Base-by-base conservation (phyloP, 2,113 vertebrate genomes). In the Benitochromis conjunctus region DNA sequence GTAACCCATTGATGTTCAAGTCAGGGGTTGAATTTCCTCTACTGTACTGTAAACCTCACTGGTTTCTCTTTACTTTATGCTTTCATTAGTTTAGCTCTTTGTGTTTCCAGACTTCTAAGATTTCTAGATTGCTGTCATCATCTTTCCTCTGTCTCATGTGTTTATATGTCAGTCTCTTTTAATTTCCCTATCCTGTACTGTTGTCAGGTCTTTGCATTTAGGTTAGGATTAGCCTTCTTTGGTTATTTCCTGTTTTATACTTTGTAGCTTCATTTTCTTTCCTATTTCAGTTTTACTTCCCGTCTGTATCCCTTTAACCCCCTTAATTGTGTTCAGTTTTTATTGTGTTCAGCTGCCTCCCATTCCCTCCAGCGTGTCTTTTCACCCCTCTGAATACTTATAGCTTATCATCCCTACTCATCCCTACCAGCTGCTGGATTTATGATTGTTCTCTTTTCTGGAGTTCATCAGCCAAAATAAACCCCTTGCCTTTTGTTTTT, bases 321-420 rank as follows among this genome's bases (percentile, higher is more conserved):
- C 21, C 13, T 6, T 43, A 1, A 71, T 26, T 71, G 5, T 46
- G 66, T 46, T 71, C 21, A 46, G 21, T 66, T 66, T 71, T 71
- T 46, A 69, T 71, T 1, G 0, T 16, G 38, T 71, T 71, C 38
- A 69, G 5, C 64, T 26, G 38, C 38, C 1, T 71, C 13, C 21
- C 38, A 46, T 71, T 46, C 8, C 1, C 13, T 21, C 21, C 38
- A 64, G 0, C 46, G 38, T 71, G 21, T 71, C 66, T 16, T 71
- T 26, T 46, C 13, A 26, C 18, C 62, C 19, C 36, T 41, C 11
- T 66, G 11, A 41, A 0, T 66, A 66, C 62, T 66, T 66, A 66
- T 66, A 41, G 0, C 0, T 36, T 41, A 18, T 48, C 21, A 71
- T 0, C 41, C 13, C 21, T 46, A 48, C 41, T 71, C 14, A 71